A percentile compares a stretch with the other conserved stretches of the same genome.
These are phyloP conservation scores for Oppia nitens DNA, from an alignment of 1,140 invertebrate genomes.

Conservation along the genomic window DNA sequence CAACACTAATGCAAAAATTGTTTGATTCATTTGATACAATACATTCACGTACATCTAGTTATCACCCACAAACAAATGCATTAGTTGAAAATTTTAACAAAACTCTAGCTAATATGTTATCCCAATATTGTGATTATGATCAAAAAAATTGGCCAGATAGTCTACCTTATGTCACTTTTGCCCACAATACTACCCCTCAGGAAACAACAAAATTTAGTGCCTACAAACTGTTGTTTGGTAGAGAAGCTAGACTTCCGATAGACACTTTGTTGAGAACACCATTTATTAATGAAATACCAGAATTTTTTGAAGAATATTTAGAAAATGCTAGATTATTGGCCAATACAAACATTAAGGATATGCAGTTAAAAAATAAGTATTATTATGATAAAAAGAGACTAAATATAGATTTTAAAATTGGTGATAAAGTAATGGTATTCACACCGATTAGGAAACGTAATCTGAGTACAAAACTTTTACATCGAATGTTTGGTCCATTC, in stretches of 20 bases:
- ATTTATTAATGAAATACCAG: background rate
- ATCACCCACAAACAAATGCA: conserved; percentile 20
- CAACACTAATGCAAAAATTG: conserved; percentile 15
- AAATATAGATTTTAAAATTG: background rate
- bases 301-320: background rate
- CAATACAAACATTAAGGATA: background rate
- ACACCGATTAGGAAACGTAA: conserved; percentile 11
- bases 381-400: background rate
- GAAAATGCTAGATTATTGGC: background rate
- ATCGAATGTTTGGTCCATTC: conserved; percentile 11
- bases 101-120: conserved; percentile 13
- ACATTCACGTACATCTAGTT: conserved; percentile 3
- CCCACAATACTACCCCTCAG: conserved; percentile 31
- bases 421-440: conserved; percentile 14
- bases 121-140: conserved; percentile 24
- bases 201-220: conserved; percentile 27
- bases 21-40: conserved; percentile 7
- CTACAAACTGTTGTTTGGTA: conserved; percentile 31
- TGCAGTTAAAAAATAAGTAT: background rate
- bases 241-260: conserved; percentile 21
- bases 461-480: conserved; percentile 13
- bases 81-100: conserved; percentile 19
- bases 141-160: conserved; percentile 31
- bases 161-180: conserved; percentile 29
- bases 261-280: background rate